Percentiles rank a stretch among this genome's conserved stretches.
Evolutionary conservation across 2,797 vertebrate genomes (phyloP).

Genomic region (Mus caroli): DNA sequence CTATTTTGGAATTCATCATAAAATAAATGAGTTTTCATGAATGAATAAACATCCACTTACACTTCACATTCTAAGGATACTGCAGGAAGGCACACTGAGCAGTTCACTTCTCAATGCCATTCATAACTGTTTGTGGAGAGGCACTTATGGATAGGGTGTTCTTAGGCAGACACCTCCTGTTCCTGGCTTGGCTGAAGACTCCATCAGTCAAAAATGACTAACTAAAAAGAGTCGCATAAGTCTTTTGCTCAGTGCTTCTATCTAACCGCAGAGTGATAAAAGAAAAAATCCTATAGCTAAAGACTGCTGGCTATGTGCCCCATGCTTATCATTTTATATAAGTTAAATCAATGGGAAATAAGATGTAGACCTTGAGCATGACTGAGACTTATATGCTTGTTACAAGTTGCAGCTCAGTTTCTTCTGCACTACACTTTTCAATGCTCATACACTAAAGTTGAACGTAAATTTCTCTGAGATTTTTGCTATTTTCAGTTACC

Average conservation of each 20-base stretch:
- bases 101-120: background rate
- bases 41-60: conserved; percentile 39
- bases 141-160: fast-evolving
- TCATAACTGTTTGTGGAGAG: background rate
- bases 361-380: background rate
- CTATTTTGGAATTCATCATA: conserved; percentile 53
- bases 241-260: background rate
- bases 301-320: background rate
- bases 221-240: background rate
- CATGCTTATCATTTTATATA: background rate
- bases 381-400: background rate
- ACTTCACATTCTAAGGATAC: background rate
- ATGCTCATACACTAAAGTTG: background rate
- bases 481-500: background rate
- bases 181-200: background rate
- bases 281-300: background rate
- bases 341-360: background rate
- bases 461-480: background rate
- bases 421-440: background rate
- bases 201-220: conserved; percentile 46
- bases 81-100: background rate
- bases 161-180: background rate
- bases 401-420: background rate
- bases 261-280: background rate
- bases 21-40: conserved; percentile 61